Conservation (phyloP, 2,113 vertebrate genomes). For the Anguilla rostrata region DNA sequence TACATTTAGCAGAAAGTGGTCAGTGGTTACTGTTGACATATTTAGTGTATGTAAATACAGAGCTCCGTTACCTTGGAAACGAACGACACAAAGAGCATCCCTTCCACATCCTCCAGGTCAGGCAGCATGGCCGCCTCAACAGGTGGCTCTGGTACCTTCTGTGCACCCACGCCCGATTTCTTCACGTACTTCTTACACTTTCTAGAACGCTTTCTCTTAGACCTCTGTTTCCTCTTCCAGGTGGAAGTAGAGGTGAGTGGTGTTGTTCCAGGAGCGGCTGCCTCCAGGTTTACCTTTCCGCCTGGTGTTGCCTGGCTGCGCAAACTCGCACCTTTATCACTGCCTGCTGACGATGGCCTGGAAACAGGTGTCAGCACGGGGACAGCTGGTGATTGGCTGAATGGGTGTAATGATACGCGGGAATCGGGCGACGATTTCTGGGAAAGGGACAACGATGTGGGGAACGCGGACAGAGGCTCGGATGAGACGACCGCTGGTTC, state of each 20-base stretch:
- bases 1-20: not conserved
- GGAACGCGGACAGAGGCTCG: not conserved
- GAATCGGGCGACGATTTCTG: not conserved
- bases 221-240: conserved; percentile 66
- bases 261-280: not conserved
- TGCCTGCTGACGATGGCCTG: not conserved
- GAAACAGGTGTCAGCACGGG: not conserved
- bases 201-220: conserved; percentile 67
- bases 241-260: not conserved
- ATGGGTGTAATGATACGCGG: not conserved
- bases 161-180: not conserved
- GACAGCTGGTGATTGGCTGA: not conserved
- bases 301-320: not conserved
- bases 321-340: not conserved
- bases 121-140: conserved; percentile 75
- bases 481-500: not conserved
- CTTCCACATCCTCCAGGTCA: conserved; percentile 90
- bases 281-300: not conserved
- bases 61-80: conserved; percentile 80
- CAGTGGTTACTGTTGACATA: not conserved
- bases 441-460: not conserved
- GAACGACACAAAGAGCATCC: conserved; percentile 91
- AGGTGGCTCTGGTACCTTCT: conserved; percentile 45
- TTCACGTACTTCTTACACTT: conserved; percentile 42
- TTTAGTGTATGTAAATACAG: not conserved